A percentile compares a stretch with the other conserved stretches of the same genome.
Evolutionary conservation across 2,888 invertebrate species (phyloP).

Genomic region (Polylopha cassiicola): DNA sequence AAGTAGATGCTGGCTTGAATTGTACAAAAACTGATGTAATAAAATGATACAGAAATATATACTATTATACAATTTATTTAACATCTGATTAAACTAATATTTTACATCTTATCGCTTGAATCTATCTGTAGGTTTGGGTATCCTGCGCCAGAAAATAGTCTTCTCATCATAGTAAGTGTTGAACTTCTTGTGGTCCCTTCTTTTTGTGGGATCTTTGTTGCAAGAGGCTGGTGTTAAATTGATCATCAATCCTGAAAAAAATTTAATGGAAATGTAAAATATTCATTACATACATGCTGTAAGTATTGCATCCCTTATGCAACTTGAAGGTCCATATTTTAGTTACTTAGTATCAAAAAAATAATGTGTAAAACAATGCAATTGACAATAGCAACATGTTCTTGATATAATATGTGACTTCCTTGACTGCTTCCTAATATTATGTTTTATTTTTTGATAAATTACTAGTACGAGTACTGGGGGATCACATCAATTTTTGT

Average conservation of each 20-base stretch:
- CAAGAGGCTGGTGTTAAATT: conserved; percentile 80
- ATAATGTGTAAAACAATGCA: no score
- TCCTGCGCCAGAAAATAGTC: conserved; percentile 77
- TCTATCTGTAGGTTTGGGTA: conserved; percentile 54
- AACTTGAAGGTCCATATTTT: no score
- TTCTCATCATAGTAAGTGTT: conserved; percentile 90
- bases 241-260: conserved; percentile 83
- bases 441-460: no score
- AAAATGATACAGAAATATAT: background rate
- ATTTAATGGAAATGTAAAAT: conserved; percentile 1
- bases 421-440: no score
- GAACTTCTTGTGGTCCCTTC: conserved; percentile 83
- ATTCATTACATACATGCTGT: no score
- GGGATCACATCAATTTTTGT: no score
- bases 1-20: no score
- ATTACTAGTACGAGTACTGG: no score
- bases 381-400: no score
- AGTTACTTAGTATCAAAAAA: background rate
- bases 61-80: conserved; percentile 12
- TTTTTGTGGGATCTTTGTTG: conserved; percentile 82
- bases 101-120: conserved; percentile 46
- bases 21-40: no score
- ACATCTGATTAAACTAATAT: conserved; percentile 10
- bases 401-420: no score
- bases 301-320: no score